Percentiles rank a stretch among this genome's conserved stretches.
phyloP scores from a whole-genome alignment of 2,113 vertebrate species.

The Mola mola region DNA sequence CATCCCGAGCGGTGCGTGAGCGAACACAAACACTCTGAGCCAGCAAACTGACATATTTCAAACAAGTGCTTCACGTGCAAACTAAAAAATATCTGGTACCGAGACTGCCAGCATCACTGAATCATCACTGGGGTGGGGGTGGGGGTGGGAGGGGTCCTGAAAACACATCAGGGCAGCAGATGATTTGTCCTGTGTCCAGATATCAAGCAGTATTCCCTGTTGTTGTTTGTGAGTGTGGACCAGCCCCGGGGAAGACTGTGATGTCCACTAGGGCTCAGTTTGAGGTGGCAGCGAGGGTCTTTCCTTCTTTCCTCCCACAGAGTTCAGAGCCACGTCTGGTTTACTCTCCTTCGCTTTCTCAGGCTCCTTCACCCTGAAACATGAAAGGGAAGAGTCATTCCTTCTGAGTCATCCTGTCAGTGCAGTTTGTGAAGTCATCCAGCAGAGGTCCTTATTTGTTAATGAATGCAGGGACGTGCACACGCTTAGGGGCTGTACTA shows the following conservation, averaged over 20 bases:
- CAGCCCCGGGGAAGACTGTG: not conserved
- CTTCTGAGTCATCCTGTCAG: not conserved
- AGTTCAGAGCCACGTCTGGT: slow-evolving; percentile 71
- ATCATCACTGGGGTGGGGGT: no score
- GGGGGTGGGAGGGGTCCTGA: no score
- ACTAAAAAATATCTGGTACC: slow-evolving; percentile 8
- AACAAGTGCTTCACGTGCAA: slow-evolving; percentile 32
- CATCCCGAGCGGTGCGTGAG: slow-evolving; percentile 5
- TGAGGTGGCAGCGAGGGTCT: slow-evolving; percentile 44
- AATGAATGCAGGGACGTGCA: not conserved
- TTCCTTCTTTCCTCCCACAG: slow-evolving; percentile 62
- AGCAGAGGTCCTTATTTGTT: slow-evolving; percentile 54
- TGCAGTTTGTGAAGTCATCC: slow-evolving; percentile 43
- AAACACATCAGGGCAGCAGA: not conserved
- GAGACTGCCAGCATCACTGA: slow-evolving; percentile 4
- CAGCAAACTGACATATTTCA: slow-evolving; percentile 26
- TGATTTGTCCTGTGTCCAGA: slow-evolving; percentile 19
- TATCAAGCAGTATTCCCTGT: not conserved
- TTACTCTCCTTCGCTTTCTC: slow-evolving; percentile 68
- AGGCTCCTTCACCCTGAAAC: slow-evolving; percentile 70
- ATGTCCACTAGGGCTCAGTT: slow-evolving; percentile 54
- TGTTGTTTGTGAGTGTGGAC: not conserved
- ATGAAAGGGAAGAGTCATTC: slow-evolving; percentile 7
- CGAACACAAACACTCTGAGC: slow-evolving; percentile 13
- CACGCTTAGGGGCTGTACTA: not conserved